Evolutionary conservation across 2,888 invertebrate species (phyloP), one percentile per base, ranked within the genome.

Genomic region (Himalopsyche tibetana): DNA sequence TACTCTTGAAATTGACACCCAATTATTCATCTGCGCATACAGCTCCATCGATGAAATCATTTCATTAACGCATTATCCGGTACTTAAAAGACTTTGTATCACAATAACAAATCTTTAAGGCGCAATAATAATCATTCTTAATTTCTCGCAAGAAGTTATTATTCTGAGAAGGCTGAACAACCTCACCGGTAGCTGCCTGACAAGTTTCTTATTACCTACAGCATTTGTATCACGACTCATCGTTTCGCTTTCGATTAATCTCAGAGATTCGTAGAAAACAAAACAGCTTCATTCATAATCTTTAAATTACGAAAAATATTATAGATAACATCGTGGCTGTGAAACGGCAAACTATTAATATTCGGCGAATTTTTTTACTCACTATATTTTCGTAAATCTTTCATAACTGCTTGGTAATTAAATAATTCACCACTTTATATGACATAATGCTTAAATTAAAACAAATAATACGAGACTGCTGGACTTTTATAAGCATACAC

Each of bases 261-360:
- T 63, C n/a, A 11, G 63, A 63, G 28, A 28, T 63, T 63, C 63
- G 19, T 63, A 63, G 63, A 63, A 63, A 11, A 63, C 63, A 28
- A 28, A 63, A 28, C 63, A 28, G 19, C 63, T 63, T 63, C 63
- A 63, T 63, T 63, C 63, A 63, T 63, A 63, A 63, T 63, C 63
- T 63, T 63, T 28, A 63, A 19, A 63, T 63, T 63, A 28, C 63
- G 19, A 19, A 63, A 63, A 63, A 63, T 63, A n/a, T 63, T 8
- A 63, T 28, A 63, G 63, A 63, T 63, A 63, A 63, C 63, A 63
- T 63, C 63, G 63, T 63, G 15, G 63, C 19, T 9, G 19, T 63
- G 19, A 19, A 63, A 63, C 28, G 63, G 63, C 63, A 63, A 63
- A 63, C 6, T 63, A 19, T 19, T 19, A 63, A 63, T 63, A 19